Conservation (phyloP, 2,113 vertebrate genomes). For the Tragelaphus buxtoni region DNA sequence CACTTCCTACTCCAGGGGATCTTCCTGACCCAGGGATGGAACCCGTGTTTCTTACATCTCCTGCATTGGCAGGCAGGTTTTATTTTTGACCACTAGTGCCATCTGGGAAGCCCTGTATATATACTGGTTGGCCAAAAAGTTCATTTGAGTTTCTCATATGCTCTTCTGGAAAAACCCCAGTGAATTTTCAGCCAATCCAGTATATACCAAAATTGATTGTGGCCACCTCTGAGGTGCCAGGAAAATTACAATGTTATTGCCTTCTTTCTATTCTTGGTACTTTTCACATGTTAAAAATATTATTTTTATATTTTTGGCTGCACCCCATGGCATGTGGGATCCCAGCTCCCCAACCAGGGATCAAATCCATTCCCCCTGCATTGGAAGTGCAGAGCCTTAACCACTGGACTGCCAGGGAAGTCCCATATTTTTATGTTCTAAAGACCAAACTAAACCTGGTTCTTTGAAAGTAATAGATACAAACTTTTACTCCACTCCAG, state of each 20-base stretch:
- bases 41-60: not conserved
- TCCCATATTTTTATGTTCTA: not conserved
- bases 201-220: rapidly evolving
- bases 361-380: not conserved
- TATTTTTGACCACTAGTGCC: not conserved
- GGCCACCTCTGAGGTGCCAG: not conserved
- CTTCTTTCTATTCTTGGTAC: not conserved
- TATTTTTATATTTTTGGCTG: not conserved
- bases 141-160: not conserved
- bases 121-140: not conserved
- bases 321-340: rapidly evolving
- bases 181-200: not conserved
- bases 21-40: not conserved
- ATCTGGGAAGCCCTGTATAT: not conserved
- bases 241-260: not conserved
- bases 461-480: not conserved
- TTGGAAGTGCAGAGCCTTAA: not conserved
- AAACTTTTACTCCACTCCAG: not conserved
- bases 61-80: rapidly evolving
- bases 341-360: not conserved
- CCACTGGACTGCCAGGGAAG: not conserved
- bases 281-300: not conserved
- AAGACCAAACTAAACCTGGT: not conserved
- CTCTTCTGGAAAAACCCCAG: not conserved
- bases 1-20: not conserved